These are phyloP conservation scores for Cyanistes caeruleus DNA, from an alignment of 2,113 vertebrate genomes.

Conservation along the genomic window DNA sequence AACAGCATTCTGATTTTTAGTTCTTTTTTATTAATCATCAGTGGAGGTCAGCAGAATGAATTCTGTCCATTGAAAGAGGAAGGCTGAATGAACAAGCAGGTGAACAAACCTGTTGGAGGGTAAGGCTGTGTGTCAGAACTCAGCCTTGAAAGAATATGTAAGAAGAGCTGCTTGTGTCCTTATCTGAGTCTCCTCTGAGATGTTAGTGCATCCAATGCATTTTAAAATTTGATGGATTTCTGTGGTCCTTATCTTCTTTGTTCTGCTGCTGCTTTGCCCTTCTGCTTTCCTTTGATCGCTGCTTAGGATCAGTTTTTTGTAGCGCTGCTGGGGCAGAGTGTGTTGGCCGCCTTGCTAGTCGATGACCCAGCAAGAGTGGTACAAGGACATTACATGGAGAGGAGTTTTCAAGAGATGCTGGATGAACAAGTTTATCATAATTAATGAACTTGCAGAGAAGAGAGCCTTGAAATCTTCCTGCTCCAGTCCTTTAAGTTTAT, in stretches of 20 bases:
- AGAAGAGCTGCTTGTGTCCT: slow-evolving; percentile 11
- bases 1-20: background rate
- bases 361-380: background rate
- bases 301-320: slow-evolving; percentile 26
- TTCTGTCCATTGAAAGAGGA: background rate
- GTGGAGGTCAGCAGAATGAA: background rate
- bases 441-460: background rate
- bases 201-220: slow-evolving; percentile 8
- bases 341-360: background rate
- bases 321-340: background rate
- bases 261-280: slow-evolving; percentile 27
- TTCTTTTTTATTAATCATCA: background rate
- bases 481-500: background rate
- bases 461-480: background rate
- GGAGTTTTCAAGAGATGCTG: background rate
- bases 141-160: slow-evolving; percentile 12
- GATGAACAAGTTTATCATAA: slow-evolving; percentile 15
- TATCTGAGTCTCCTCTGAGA: slow-evolving; percentile 56
- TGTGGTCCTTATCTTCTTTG: slow-evolving; percentile 47
- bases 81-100: background rate
- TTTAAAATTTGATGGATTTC: slow-evolving; percentile 63
- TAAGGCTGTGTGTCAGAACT: background rate
- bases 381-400: slow-evolving; percentile 23
- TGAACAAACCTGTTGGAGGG: background rate
- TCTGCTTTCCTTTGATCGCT: slow-evolving; percentile 4